phyloP scores from a whole-genome alignment of 2,888 invertebrate genomes.

The Neoitamus cyanurus region DNA sequence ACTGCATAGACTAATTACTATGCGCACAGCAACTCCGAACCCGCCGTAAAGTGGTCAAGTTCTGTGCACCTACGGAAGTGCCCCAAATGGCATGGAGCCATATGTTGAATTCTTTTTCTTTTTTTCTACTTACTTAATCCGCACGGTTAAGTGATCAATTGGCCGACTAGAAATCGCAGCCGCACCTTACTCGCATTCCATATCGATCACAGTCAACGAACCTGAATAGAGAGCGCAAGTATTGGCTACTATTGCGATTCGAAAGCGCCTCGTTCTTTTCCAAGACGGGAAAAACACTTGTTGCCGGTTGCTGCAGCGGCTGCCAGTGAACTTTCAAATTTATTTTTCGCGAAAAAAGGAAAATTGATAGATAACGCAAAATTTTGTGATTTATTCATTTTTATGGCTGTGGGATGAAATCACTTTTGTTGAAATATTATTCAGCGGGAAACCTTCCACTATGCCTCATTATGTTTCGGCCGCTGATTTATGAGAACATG shows the following conservation, averaged over 20 bases:
- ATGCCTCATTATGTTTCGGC: not conserved
- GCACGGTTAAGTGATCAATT: not conserved
- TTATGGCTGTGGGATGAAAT: not conserved
- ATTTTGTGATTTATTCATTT: not conserved
- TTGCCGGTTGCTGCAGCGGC: not conserved
- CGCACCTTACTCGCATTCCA: slow-evolving; percentile 38
- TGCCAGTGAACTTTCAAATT: not conserved
- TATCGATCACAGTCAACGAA: slow-evolving; percentile 37
- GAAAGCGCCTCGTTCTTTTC: not conserved
- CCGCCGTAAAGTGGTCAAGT: slow-evolving; percentile 9
- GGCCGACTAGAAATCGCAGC: slow-evolving; percentile 31
- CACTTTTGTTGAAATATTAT: not conserved
- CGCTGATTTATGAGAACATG: not conserved
- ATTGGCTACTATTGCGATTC: not conserved
- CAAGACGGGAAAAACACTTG: not conserved
- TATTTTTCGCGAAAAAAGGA: not conserved
- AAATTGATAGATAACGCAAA: not conserved
- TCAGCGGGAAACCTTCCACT: not conserved
- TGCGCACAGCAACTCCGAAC: not conserved
- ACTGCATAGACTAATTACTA: not conserved
- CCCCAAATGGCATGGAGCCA: not conserved
- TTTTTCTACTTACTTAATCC: not conserved
- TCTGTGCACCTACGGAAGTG: slow-evolving; percentile 34
- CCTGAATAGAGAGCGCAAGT: slow-evolving; percentile 28
- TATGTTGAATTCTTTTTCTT: not conserved